Evolutionary conservation across 2,113 vertebrate species (phyloP), one percentile per base, ranked within the genome.

Genomic region (Datnioides undecimradiatus): DNA sequence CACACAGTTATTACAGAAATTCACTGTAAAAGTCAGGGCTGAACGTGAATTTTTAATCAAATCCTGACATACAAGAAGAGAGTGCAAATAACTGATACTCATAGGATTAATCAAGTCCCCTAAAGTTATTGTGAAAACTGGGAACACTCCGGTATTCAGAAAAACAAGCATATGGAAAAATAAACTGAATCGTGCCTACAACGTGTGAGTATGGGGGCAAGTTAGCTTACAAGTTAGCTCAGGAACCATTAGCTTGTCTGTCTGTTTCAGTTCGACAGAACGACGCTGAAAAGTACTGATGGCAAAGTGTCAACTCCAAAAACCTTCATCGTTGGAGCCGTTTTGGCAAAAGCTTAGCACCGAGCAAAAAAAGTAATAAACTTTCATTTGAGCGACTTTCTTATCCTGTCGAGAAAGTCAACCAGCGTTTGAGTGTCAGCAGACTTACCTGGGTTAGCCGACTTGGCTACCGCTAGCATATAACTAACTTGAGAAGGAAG

Each of bases 271-370:
- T 64, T 21, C 36, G 23, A 62, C 48, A 79, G 12, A 64, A 40
- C 67, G 68, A 79, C 25, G 66, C 59, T 85, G n/a, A 83, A 86
- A 84, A 89, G 86, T 87, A 71, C 38, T 67, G 55, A 76, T 70
- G 62, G 40, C 57, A 59, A 80, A 62, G 65, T 87, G 85, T 82
- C 88, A 93, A 73, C 76, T 86, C 43, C 4, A 16, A 34, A 55
- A 41, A 74, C n/a, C 23, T 9, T 25, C 2, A 13, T 17, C 8
- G 4, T 5, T 38, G 13, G 33, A 46, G 33, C 34, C 21, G 8
- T 45, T 52, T 58, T 0, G 31, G 45, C 46, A 27, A 40, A 41
- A 40, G 21, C 25, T 12, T 3, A 11, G 6, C 54, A 62, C 2
- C 8, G 1, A 19, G 33, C 6, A 17, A 46, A 73, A 57, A 78